phyloP scores from a whole-genome alignment of 2,888 invertebrate genomes.

The Bembecia ichneumoniformis region DNA sequence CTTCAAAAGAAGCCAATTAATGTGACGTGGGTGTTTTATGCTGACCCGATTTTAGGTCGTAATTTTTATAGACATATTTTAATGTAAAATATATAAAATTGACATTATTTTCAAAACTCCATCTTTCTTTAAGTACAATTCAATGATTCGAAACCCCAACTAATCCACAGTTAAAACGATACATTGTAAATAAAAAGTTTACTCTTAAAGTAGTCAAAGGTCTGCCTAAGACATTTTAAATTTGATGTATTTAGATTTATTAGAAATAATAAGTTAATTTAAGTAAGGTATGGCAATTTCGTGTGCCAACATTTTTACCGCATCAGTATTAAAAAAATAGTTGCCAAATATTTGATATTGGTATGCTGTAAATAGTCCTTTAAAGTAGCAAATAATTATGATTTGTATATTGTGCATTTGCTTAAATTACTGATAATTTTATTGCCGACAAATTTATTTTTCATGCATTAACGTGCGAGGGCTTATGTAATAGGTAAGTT shows the following conservation, averaged over 20 bases:
- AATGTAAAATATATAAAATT: constrained; percentile 18
- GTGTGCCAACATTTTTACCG: constrained; percentile 73
- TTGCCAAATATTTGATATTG: constrained; percentile 60
- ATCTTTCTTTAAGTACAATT: constrained; percentile 17
- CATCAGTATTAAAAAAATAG: constrained; percentile 69
- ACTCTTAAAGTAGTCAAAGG: constrained; percentile 42
- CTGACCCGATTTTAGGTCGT: constrained; percentile 28
- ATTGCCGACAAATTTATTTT: constrained; percentile 55
- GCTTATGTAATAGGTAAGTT: constrained; percentile 53
- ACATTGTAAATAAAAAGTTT: constrained; percentile 59
- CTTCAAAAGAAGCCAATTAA: constrained; percentile 42
- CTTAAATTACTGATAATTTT: constrained; percentile 31
- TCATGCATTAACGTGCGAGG: constrained; percentile 66
- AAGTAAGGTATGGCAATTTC: constrained; percentile 48
- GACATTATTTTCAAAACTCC: constrained; percentile 28
- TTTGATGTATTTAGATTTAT: constrained; percentile 63
- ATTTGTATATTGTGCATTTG: constrained; percentile 38
- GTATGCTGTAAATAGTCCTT: constrained; percentile 64
- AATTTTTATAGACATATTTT: constrained; percentile 35
- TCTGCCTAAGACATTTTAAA: constrained; percentile 68
- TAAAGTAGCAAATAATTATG: constrained; percentile 31
- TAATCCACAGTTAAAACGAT: constrained; percentile 38
- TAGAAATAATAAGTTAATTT: constrained; percentile 19
- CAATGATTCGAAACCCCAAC: constrained; percentile 46
- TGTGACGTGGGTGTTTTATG: constrained; percentile 20